phyloP scores from a whole-genome alignment of 2,797 vertebrate species.

The Anguilla obscura region DNA sequence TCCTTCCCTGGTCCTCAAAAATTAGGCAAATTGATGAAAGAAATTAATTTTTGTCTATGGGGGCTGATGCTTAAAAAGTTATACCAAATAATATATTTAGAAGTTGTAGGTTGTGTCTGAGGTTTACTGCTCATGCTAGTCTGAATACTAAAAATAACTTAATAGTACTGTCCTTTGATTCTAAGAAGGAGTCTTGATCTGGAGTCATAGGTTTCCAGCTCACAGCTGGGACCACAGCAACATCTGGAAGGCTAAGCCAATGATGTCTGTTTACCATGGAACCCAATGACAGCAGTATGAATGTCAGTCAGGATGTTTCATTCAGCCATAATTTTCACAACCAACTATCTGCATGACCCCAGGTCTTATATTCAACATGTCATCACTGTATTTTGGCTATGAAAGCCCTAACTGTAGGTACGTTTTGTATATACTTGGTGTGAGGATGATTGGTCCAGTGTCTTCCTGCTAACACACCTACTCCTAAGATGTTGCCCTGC shows the following conservation, averaged over 20 bases:
- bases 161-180: background rate
- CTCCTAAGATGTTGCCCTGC: constrained; percentile 32
- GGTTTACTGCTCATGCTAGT: background rate
- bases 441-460: background rate
- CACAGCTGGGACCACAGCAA: constrained; percentile 23
- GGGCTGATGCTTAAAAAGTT: background rate
- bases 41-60: background rate
- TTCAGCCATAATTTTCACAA: background rate
- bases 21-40: background rate
- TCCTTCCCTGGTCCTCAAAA: background rate
- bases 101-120: background rate
- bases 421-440: background rate
- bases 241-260: constrained; percentile 26
- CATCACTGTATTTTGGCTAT: background rate
- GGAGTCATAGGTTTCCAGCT: constrained; percentile 8
- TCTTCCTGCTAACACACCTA: constrained; percentile 39
- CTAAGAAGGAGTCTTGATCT: constrained; percentile 3
- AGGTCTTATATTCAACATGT: background rate
- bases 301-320: background rate
- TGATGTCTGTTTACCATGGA: constrained; percentile 6
- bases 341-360: background rate
- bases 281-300: background rate
- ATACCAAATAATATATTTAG: background rate
- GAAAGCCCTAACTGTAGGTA: background rate
- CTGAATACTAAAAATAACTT: constrained; percentile 20